Evolutionary conservation across 2,797 vertebrate genomes (phyloP).

Genomic region (Melanotaenia maccullochi): DNA sequence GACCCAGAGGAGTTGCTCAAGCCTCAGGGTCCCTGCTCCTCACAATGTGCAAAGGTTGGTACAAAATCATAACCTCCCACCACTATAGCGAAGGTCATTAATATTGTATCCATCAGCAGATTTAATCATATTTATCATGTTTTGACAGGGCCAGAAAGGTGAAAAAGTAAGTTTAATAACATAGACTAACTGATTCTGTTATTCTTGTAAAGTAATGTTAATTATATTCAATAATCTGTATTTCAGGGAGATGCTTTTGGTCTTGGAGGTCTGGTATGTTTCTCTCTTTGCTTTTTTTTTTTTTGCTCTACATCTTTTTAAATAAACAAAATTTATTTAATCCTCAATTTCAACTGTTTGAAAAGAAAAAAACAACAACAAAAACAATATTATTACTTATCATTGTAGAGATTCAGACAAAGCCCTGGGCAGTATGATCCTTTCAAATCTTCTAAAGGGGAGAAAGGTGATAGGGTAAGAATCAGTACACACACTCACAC

Average conservation of each 20-base stretch:
- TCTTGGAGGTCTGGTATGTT: conserved; percentile 84
- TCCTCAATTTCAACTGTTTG: neutral
- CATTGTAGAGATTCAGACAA: conserved; percentile 77
- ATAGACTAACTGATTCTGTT: neutral
- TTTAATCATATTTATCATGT: conserved; percentile 27
- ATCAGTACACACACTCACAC: neutral
- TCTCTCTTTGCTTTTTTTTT: neutral
- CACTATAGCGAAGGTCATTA: neutral
- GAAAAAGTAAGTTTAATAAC: conserved; percentile 78
- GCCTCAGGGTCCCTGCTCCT: conserved; percentile 81
- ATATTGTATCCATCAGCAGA: neutral
- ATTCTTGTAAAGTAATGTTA: neutral
- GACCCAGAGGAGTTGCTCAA: conserved; percentile 73
- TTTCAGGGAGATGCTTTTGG: conserved; percentile 81
- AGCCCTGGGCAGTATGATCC: conserved; percentile 76
- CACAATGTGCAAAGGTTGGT: conserved; percentile 82
- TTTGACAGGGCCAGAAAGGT: conserved; percentile 86
- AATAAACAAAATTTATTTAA: neutral
- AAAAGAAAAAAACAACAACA: too few relatives aligned
- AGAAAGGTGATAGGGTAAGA: conserved; percentile 88
- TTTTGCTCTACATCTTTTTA: neutral
- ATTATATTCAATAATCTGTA: neutral
- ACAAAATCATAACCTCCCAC: neutral
- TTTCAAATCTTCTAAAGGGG: conserved; percentile 85
- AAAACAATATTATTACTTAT: neutral